Conservation (phyloP, 2,888 invertebrate species). For the Mythimna lalbum region DNA sequence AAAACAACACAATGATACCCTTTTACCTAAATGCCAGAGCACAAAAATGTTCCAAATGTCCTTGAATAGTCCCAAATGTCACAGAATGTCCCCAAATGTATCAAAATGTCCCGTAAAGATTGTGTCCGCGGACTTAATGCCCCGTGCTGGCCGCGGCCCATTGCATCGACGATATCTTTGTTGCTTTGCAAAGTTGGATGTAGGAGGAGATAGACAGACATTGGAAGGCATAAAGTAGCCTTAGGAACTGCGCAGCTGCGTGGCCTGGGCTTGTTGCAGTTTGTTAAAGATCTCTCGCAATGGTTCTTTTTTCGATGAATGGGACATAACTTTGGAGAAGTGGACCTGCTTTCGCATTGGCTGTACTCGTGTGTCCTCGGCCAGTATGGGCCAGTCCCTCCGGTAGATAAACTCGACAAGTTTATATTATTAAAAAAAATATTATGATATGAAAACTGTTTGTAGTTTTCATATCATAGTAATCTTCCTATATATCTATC, state of each 20-base stretch:
- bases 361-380: no score
- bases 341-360: background rate
- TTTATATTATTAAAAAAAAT: no score
- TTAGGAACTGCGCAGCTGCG: constrained; percentile 30
- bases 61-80: constrained; percentile 41
- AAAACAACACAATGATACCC: constrained; percentile 42
- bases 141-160: constrained; percentile 64
- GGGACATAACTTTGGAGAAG: background rate
- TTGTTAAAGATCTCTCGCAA: background rate
- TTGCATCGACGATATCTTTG: constrained; percentile 67
- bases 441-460: no score
- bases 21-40: constrained; percentile 60
- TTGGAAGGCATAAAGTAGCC: constrained; percentile 39
- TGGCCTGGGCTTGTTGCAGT: constrained; percentile 4
- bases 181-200: constrained; percentile 53
- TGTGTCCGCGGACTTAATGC: constrained; percentile 59
- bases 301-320: constrained; percentile 5
- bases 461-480: no score
- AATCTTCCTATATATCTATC: background rate
- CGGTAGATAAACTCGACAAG: no score
- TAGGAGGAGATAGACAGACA: constrained; percentile 40
- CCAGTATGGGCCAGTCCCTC: no score
- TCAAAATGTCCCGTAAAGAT: constrained; percentile 65
- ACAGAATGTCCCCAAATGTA: constrained; percentile 48
- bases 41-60: constrained; percentile 24